Evolutionary conservation across 2,888 invertebrate species (phyloP), one percentile per base, ranked within the genome.

Genomic region (Patella depressa): DNA sequence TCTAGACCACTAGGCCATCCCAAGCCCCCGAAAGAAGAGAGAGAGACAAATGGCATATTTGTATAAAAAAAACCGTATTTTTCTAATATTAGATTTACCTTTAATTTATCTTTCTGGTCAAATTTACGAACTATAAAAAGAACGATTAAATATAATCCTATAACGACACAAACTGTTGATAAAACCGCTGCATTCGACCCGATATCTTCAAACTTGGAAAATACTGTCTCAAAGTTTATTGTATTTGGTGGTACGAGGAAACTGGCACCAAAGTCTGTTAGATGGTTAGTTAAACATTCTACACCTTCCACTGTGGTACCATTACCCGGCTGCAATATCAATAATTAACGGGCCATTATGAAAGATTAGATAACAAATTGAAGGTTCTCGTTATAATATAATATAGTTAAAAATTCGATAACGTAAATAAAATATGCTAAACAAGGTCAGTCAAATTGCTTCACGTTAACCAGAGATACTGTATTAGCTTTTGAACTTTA

Each of bases 161-260:
- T 81, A 24, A 85, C 81, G n/a, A 88, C 78, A 24, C 91, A 88
- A 76, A 91, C 83, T 3, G 90, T 89, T 29, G 87, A 78, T 83
- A 91, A 91, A 57, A 91, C 90, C 17, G 90, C 88, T 4, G 90
- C 84, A 82, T 92, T 92, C 69, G 90, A 87, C n/a, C 80, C 85
- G 72, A 91, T 88, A 55, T 83, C 82, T 59, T 84, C 85, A 72
- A 86, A 85, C 80, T 91, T 86, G 45, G 84, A 85, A 74, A 90
- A 91, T 9, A 91, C 90, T 74, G 87, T 89, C 59, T 84, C 83
- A 80, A 92, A 90, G 84, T 92, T 86, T 9, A 92, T 89, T 5
- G 90, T 83, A 83, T 91, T 92, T 34, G 91, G 90, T 53, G 88
- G 86, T 0, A 90, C 86, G 73, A 90, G 88, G 79, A 90, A 88